These are phyloP conservation scores for Gnathonemus longibarbis DNA, from an alignment of 2,113 vertebrate species.

Conservation along the genomic window DNA sequence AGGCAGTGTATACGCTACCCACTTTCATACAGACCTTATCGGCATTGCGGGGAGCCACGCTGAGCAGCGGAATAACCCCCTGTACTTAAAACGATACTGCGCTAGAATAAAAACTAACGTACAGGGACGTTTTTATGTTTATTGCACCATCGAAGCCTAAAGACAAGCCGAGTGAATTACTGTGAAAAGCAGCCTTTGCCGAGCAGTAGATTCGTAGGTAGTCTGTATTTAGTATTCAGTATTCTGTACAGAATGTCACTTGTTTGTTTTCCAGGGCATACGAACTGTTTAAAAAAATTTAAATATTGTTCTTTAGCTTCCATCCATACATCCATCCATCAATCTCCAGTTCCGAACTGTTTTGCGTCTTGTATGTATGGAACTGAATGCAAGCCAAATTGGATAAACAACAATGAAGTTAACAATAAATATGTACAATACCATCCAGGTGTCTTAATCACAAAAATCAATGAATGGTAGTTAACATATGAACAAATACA, in stretches of 20 bases:
- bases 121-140: neutral
- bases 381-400: neutral
- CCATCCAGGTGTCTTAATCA: neutral
- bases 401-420: neutral
- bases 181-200: neutral
- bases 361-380: neutral
- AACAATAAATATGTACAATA: neutral
- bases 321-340: neutral
- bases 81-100: constrained; percentile 8
- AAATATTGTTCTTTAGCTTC: neutral
- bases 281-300: neutral
- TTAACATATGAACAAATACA: neutral
- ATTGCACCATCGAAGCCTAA: neutral
- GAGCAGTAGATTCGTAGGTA: neutral
- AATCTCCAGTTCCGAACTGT: neutral
- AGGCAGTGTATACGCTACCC: constrained; percentile 22
- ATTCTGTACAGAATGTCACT: neutral
- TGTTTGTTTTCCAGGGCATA: neutral
- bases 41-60: constrained; percentile 42
- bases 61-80: constrained; percentile 17
- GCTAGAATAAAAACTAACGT: neutral
- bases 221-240: neutral
- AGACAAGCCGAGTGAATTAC: neutral
- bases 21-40: constrained; percentile 41
- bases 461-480: neutral